Conservation (phyloP, 2,113 vertebrate genomes). For the Leucoraja erinaceus region DNA sequence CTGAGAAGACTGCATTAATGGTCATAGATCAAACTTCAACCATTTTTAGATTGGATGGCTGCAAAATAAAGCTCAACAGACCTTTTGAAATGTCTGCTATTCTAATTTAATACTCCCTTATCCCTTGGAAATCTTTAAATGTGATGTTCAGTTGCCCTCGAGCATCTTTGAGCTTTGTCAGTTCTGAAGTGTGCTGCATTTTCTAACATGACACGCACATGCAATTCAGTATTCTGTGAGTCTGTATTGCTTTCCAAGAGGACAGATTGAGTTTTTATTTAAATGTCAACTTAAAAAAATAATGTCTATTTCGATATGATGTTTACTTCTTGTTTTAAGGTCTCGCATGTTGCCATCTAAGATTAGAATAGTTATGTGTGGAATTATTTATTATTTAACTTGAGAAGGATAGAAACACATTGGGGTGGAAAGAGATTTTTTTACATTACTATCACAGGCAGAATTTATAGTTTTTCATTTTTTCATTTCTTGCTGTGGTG, state of each 20-base stretch:
- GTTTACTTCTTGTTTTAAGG: not conserved
- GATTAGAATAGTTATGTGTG: not conserved
- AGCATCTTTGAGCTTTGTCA: not conserved
- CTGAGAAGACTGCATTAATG: not conserved
- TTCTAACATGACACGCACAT: not conserved
- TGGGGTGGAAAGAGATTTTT: not conserved
- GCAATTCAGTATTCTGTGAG: not conserved
- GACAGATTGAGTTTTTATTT: not conserved
- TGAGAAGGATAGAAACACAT: not conserved
- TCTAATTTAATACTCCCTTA: constrained; percentile 13
- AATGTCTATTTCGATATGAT: too few relatives aligned
- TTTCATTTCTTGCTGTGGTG: not conserved
- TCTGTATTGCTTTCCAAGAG: not conserved
- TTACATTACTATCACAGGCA: not conserved
- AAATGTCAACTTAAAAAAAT: not conserved
- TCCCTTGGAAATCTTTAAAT: constrained; percentile 20
- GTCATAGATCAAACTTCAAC: not conserved
- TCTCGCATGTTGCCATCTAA: too few relatives aligned
- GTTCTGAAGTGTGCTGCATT: constrained; percentile 1
- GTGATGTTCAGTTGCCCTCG: not conserved
- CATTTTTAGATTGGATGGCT: not conserved
- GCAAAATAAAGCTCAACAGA: not conserved
- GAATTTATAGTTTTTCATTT: not conserved
- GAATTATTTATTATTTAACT: not conserved
- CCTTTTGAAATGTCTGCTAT: constrained; percentile 6